These are phyloP conservation scores for Sylvia atricapilla DNA, from an alignment of 2,113 vertebrate genomes.

Conservation along the genomic window DNA sequence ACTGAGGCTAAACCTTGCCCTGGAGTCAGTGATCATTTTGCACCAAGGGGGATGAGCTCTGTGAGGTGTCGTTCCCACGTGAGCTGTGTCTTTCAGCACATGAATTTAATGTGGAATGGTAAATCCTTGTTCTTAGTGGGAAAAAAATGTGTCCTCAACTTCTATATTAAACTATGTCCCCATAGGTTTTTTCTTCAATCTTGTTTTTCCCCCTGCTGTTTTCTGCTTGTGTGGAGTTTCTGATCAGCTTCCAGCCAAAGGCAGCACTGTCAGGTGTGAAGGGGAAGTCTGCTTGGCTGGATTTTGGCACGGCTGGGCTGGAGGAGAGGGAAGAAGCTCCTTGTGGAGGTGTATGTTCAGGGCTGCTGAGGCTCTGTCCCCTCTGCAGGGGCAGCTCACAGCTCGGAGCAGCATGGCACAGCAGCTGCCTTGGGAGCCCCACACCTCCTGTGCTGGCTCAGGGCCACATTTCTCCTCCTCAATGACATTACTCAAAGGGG, in stretches of 20 bases:
- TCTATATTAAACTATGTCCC: background rate
- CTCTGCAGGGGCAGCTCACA: background rate
- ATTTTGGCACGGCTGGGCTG: rapidly evolving
- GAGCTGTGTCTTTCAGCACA: background rate
- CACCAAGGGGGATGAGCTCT: background rate
- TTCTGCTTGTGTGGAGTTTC: background rate
- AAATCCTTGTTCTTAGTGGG: background rate
- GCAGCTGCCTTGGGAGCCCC: background rate
- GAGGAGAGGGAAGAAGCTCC: background rate
- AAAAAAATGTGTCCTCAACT: background rate
- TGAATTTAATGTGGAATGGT: background rate
- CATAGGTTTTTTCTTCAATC: background rate
- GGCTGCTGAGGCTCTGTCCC: background rate
- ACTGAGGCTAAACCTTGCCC: background rate
- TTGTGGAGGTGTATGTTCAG: background rate
- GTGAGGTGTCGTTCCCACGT: background rate
- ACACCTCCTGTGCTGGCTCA: rapidly evolving
- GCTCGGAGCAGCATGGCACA: rapidly evolving
- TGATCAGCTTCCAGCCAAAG: background rate
- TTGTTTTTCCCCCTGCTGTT: background rate
- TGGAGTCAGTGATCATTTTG: background rate
- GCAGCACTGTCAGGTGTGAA: background rate
- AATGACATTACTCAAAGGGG: background rate
- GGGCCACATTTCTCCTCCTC: background rate
- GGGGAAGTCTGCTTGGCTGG: background rate